Percentiles rank a stretch among this genome's conserved stretches.
These are phyloP conservation scores for Tyto alba DNA, from an alignment of 2,113 vertebrate genomes.

Conservation along the genomic window DNA sequence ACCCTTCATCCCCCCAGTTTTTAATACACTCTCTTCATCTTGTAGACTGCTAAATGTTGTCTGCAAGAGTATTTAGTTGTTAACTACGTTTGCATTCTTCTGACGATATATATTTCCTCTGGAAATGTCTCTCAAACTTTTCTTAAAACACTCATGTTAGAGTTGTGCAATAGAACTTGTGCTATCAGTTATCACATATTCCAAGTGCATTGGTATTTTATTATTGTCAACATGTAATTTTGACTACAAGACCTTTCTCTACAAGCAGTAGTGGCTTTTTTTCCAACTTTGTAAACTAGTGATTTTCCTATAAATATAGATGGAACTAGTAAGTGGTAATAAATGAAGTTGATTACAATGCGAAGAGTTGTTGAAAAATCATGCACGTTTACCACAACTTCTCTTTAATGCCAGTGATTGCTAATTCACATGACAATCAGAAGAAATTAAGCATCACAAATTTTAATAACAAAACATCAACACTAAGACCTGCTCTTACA, in stretches of 20 bases:
- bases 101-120: neutral
- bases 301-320: neutral
- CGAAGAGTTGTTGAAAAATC: neutral
- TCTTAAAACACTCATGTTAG: neutral
- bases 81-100: neutral
- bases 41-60: neutral
- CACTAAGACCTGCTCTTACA: accelerated
- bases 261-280: neutral
- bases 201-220: neutral
- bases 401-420: neutral
- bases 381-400: neutral
- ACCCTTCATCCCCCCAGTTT: neutral
- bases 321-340: neutral
- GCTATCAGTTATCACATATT: neutral
- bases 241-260: neutral
- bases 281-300: neutral
- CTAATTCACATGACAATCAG: neutral
- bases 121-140: neutral
- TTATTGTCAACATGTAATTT: neutral
- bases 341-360: neutral
- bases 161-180: neutral
- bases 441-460: neutral
- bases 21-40: neutral
- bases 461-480: neutral
- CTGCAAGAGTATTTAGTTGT: neutral